These are phyloP conservation scores for Andrena marginata DNA, from an alignment of 2,888 invertebrate species.

Conservation along the genomic window DNA sequence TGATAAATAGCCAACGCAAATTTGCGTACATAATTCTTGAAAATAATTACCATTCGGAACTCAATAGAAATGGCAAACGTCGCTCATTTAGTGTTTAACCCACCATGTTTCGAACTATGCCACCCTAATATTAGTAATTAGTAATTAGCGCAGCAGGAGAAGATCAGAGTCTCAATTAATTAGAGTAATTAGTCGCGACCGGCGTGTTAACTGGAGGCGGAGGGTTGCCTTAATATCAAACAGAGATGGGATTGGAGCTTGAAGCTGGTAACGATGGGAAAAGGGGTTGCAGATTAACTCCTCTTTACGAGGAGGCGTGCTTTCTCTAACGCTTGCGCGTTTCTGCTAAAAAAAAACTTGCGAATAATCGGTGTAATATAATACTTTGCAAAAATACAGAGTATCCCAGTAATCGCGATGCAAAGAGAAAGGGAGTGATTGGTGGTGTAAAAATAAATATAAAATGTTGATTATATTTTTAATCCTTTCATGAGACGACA, in stretches of 20 bases:
- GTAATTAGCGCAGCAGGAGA: slow-evolving; percentile 70
- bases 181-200: slow-evolving; percentile 82
- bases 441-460: too few relatives aligned
- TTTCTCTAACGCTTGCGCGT: slow-evolving; percentile 80
- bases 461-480: too few relatives aligned
- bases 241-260: slow-evolving; percentile 67
- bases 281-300: slow-evolving; percentile 70
- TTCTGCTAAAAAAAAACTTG: slow-evolving; percentile 16
- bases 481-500: too few relatives aligned
- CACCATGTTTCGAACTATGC: slow-evolving; percentile 26
- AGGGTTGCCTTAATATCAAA: slow-evolving; percentile 76
- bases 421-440: too few relatives aligned
- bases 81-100: slow-evolving; percentile 28
- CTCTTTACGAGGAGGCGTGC: slow-evolving; percentile 76
- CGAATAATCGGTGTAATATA: slow-evolving; percentile 13
- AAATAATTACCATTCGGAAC: slow-evolving; percentile 23
- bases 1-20: too few relatives aligned
- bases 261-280: slow-evolving; percentile 70
- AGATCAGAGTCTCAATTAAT: slow-evolving; percentile 80
- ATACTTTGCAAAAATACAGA: too few relatives aligned
- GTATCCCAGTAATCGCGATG: too few relatives aligned
- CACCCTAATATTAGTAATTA: slow-evolving; percentile 70
- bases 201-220: slow-evolving; percentile 82
- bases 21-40: neutral
- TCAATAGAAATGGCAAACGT: slow-evolving; percentile 25